phyloP scores from a whole-genome alignment of 2,113 vertebrate species.

The Thalassarche chlororhynchos region DNA sequence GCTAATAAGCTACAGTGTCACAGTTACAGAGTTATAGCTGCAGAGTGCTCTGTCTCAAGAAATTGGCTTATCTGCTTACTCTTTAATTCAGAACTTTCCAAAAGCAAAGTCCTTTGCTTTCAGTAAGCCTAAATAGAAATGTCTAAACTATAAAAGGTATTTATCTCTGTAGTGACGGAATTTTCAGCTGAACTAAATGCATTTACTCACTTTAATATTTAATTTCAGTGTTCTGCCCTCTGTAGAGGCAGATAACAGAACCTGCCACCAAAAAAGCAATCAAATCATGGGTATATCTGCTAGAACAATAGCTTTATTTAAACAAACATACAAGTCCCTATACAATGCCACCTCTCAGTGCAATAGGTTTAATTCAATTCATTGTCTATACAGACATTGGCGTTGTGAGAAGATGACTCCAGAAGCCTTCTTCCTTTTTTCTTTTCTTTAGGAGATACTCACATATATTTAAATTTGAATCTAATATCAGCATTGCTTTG shows the following conservation, averaged over 20 bases:
- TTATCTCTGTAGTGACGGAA: conserved; percentile 4
- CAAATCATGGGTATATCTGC: background rate
- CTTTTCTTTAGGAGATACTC: background rate
- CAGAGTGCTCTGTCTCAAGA: background rate
- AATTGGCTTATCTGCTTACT: background rate
- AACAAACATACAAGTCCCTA: background rate
- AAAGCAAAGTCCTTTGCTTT: background rate
- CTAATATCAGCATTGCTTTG: background rate
- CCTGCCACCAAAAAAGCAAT: background rate
- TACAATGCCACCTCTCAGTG: background rate
- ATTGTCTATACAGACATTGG: background rate
- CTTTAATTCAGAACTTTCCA: conserved; percentile 30
- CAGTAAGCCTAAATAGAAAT: background rate
- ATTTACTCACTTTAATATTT: conserved; percentile 51
- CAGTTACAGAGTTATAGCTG: background rate
- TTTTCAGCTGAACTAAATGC: conserved; percentile 43
- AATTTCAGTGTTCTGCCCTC: background rate
- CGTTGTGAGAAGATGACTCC: background rate
- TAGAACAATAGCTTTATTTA: background rate
- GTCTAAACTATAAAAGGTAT: background rate
- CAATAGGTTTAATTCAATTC: background rate
- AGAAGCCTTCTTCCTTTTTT: background rate
- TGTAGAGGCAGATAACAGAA: background rate
- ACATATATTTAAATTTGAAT: background rate
- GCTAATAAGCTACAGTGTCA: background rate